phyloP scores from a whole-genome alignment of 2,113 vertebrate species.

The Callospermophilus lateralis region DNA sequence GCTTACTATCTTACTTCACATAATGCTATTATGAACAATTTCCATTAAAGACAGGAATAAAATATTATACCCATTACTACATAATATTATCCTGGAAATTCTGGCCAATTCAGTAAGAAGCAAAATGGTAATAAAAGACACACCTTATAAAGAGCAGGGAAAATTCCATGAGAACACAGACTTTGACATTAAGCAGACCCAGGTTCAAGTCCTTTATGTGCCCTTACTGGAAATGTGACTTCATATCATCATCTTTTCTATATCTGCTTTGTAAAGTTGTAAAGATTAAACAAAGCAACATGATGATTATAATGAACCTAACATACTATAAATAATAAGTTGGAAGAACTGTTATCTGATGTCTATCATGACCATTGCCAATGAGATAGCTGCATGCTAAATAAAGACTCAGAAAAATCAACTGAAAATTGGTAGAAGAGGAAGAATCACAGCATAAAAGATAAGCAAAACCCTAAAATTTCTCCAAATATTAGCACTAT shows the following conservation, averaged over 20 bases:
- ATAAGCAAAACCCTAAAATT: background rate
- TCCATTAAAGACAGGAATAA: background rate
- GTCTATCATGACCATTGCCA: background rate
- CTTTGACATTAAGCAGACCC: background rate
- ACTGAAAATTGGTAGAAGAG: background rate
- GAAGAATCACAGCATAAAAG: background rate
- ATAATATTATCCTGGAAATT: background rate
- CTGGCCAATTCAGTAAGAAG: background rate
- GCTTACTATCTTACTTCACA: background rate
- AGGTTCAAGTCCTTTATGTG: background rate
- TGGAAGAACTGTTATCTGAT: background rate
- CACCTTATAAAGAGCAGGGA: background rate
- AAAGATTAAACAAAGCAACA: background rate
- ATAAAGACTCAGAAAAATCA: background rate
- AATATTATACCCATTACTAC: background rate
- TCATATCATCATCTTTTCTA: background rate
- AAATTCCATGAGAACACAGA: background rate
- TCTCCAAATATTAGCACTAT: conserved; percentile 13
- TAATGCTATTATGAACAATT: background rate
- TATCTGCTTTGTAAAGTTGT: background rate
- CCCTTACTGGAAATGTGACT: background rate
- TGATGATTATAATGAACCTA: background rate
- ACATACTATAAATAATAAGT: background rate
- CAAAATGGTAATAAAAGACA: background rate
- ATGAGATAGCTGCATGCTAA: background rate